Base-by-base conservation (phyloP, 30 jellyfish, hydroid and myxozoan genomes). In the Catostylus mosaicus region DNA sequence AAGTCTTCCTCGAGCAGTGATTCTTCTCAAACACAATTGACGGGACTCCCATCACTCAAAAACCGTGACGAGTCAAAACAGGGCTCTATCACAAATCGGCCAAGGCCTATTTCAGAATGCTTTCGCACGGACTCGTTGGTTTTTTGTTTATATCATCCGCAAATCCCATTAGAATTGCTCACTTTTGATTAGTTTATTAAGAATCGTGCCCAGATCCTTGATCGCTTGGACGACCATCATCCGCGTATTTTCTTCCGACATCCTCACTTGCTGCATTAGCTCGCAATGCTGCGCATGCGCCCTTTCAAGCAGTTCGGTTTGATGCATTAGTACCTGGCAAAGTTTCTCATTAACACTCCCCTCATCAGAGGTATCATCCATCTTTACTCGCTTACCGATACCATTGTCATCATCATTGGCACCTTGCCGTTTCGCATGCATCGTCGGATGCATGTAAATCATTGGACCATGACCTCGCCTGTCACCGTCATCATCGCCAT, bases 221-320 rank as follows among this genome's bases (percentile, higher is more conserved):
- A 62, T 47, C 35, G 59, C 78, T 45, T 79, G 82, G 32, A 64
- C 22, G 14, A 79, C 43, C 82, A 79, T 22, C 80, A 40, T 62
- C 43, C 89, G 70, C 12, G 89, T 79, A 34, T 79, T 79, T 65
- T 61, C 89, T 79, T 79, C 89, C 0, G 89, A 79, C 62, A 79
- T 30, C 31, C 73, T 46, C 31, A 79, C 61, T 33, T 79, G 89
- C 27, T 79, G 73, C 46, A 79, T 62, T 37, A 79, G 34, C 72
- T 79, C 89, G 31, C 75, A 46, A 32, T 79, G 89, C 36, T 79
- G 82, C 32, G 73, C 32, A 22, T 65, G 89, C 62, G 72, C 33
- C 33, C 57, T 61, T 27, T 63, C 82, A 19, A 79, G 48, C 20
- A 79, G 48, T 46, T 79, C 82, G 12, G 89, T 79, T 65, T 79